Evolutionary conservation across 2,888 invertebrate genomes (phyloP).

Genomic region (Glyphotaelius pellucidus): DNA sequence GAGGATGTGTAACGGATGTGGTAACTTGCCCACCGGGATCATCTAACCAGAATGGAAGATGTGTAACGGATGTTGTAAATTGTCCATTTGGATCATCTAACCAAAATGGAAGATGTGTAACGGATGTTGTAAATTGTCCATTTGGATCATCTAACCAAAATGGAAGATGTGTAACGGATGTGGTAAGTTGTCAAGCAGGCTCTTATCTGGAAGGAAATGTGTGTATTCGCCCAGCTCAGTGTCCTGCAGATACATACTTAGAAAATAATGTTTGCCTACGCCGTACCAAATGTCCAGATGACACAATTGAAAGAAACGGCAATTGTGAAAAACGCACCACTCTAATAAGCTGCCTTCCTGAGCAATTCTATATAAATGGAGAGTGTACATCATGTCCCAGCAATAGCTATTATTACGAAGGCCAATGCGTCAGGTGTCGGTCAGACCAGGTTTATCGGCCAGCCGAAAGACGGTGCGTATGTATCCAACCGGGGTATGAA

Average conservation of each 20-base stretch:
- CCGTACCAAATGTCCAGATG: background rate
- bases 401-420: no score
- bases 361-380: no score
- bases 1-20: no score
- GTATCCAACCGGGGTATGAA: no score
- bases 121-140: background rate
- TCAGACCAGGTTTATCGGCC: no score
- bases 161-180: background rate
- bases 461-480: no score
- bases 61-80: background rate
- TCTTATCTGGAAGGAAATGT: background rate
- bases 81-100: background rate
- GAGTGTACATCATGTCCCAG: no score
- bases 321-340: background rate
- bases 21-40: conserved; percentile 16
- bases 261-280: background rate
- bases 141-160: background rate
- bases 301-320: background rate
- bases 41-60: background rate
- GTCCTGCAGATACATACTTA: conserved; percentile 2
- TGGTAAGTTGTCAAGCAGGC: background rate
- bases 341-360: no score
- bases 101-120: no score
- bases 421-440: no score
- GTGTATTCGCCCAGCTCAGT: background rate